These are phyloP conservation scores for Talpa occidentalis DNA, from an alignment of 2,113 vertebrate species.

Conservation along the genomic window DNA sequence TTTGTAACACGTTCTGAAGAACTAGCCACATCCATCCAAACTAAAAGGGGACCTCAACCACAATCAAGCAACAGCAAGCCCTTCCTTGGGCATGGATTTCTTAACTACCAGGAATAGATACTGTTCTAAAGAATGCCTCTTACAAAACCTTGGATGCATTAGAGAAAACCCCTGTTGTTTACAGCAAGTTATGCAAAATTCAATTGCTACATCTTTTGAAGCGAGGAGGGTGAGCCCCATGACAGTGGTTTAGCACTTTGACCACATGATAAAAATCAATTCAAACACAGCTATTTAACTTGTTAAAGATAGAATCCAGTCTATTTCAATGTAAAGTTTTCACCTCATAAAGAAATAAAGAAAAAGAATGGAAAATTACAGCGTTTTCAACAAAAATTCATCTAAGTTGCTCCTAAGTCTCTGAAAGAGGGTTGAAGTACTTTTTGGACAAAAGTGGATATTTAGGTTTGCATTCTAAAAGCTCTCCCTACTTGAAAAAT, in stretches of 20 bases:
- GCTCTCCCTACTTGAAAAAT: not conserved
- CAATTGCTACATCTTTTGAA: not conserved
- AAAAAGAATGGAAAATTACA: not conserved
- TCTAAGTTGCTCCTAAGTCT: not conserved
- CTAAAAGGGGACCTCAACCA: not conserved
- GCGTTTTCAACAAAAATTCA: conserved; percentile 31
- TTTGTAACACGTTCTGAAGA: not conserved
- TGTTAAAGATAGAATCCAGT: not conserved
- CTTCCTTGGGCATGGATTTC: not conserved
- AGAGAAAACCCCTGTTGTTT: not conserved
- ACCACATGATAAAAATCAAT: not conserved
- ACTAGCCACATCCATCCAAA: not conserved
- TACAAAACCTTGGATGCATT: not conserved
- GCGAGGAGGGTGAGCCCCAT: not conserved
- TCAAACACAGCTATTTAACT: not conserved
- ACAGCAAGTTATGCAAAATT: conserved; percentile 25
- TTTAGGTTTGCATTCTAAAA: not conserved
- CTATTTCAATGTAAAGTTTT: not conserved
- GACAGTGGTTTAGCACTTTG: not conserved
- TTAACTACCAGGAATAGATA: not conserved
- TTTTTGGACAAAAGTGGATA: not conserved
- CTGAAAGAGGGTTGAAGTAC: not conserved
- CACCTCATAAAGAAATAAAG: not conserved
- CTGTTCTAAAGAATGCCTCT: not conserved
- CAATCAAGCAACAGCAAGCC: not conserved